These are phyloP conservation scores for Campylorhamphus procurvoides DNA, from an alignment of 2,113 vertebrate species.

Conservation along the genomic window DNA sequence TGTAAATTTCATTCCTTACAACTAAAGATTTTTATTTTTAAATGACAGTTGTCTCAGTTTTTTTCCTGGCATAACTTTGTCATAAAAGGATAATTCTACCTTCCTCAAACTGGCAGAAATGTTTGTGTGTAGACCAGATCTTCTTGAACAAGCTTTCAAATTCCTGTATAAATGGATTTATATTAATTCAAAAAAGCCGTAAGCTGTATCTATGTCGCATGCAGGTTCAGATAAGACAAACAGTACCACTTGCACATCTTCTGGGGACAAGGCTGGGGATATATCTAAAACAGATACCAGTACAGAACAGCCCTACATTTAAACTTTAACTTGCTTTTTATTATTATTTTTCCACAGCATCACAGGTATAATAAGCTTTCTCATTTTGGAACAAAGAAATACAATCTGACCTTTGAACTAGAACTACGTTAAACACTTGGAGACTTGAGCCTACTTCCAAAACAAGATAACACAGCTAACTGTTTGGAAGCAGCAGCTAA, in stretches of 20 bases:
- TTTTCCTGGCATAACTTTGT: not conserved
- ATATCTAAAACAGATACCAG: not conserved
- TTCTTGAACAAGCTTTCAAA: not conserved
- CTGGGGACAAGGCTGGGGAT: not conserved
- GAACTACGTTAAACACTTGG: not conserved
- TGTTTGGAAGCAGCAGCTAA: constrained; percentile 26
- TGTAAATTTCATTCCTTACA: not conserved
- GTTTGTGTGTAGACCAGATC: not conserved
- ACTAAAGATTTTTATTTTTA: constrained; percentile 2
- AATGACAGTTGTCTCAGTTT: not conserved
- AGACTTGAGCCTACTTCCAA: constrained; percentile 9
- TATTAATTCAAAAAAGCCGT: not conserved
- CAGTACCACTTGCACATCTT: not conserved
- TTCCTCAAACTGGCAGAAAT: not conserved
- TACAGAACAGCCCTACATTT: not conserved
- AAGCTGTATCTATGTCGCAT: not conserved
- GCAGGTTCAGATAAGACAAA: not conserved
- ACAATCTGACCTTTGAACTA: constrained; percentile 32
- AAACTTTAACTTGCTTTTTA: not conserved
- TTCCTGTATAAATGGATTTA: not conserved
- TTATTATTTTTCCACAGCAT: not conserved
- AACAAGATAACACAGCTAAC: not conserved
- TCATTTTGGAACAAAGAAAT: constrained; percentile 30
- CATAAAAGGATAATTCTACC: not conserved
- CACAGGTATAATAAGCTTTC: not conserved